phyloP scores from a whole-genome alignment of 2,888 invertebrate species.

The Acleris cristana region DNA sequence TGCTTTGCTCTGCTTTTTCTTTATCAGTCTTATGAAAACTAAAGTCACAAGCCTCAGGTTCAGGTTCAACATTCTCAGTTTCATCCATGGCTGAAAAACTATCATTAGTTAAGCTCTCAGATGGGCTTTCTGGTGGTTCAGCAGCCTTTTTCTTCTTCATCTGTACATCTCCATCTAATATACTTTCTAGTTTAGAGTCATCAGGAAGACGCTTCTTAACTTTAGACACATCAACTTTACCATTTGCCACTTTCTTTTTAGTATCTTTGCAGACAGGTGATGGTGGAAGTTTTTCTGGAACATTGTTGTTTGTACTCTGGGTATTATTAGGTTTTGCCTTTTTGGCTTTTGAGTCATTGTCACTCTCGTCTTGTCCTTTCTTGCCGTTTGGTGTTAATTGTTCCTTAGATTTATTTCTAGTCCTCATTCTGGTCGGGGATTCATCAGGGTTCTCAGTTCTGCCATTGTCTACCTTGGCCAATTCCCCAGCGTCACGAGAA shows the following conservation, averaged over 20 bases:
- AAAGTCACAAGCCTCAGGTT: slow-evolving; percentile 77
- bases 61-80: slow-evolving; percentile 81
- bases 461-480: slow-evolving; percentile 92
- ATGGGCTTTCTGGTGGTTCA: slow-evolving; percentile 89
- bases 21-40: slow-evolving; percentile 77
- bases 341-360: slow-evolving; percentile 74
- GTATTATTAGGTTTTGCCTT: slow-evolving; percentile 63
- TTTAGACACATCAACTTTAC: slow-evolving; percentile 80
- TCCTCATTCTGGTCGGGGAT: slow-evolving; percentile 95
- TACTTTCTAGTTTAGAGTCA: slow-evolving; percentile 82
- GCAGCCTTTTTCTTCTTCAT: slow-evolving; percentile 80
- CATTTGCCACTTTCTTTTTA: slow-evolving; percentile 77
- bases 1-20: slow-evolving; percentile 67
- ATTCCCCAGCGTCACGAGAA: slow-evolving; percentile 91
- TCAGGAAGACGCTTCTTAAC: slow-evolving; percentile 84
- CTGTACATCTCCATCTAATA: slow-evolving; percentile 85
- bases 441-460: slow-evolving; percentile 90
- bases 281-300: slow-evolving; percentile 67
- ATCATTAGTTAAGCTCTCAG: slow-evolving; percentile 92
- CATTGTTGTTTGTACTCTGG: slow-evolving; percentile 74
- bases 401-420: slow-evolving; percentile 92
- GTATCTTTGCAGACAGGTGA: slow-evolving; percentile 72
- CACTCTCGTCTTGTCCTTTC: slow-evolving; percentile 78
- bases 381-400: slow-evolving; percentile 83
- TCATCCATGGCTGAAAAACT: slow-evolving; percentile 92